These are phyloP conservation scores for Microctonus brassicae DNA, from an alignment of 2,888 invertebrate genomes.

Conservation along the genomic window DNA sequence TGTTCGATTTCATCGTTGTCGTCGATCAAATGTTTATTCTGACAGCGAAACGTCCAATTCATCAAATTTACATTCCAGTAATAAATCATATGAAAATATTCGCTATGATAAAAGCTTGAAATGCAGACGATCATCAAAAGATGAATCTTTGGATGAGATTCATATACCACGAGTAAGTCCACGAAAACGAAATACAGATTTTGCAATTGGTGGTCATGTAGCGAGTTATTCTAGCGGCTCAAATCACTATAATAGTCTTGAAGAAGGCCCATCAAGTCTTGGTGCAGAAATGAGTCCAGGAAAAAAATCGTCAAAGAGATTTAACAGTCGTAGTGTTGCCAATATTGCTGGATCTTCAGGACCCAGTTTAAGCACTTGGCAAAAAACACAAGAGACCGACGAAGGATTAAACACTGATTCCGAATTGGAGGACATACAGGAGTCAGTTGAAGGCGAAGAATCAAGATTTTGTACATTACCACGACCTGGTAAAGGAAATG, in stretches of 20 bases:
- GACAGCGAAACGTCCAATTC: neutral
- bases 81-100: conserved; percentile 28
- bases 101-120: conserved; percentile 26
- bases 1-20: conserved; percentile 51
- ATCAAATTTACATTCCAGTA: neutral
- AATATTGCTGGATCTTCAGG: conserved; percentile 61
- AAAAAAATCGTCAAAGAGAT: conserved; percentile 51
- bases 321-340: conserved; percentile 60
- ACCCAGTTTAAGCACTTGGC: conserved; percentile 54
- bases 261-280: conserved; percentile 58
- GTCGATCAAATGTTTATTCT: conserved; percentile 37
- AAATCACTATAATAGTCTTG: conserved; percentile 41
- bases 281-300: conserved; percentile 53
- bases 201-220: conserved; percentile 63
- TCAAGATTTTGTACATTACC: conserved; percentile 75
- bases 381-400: conserved; percentile 65
- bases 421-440: conserved; percentile 69
- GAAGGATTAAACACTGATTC: conserved; percentile 65
- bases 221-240: conserved; percentile 46
- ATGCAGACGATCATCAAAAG: conserved; percentile 43
- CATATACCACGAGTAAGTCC: conserved; percentile 61
- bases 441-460: conserved; percentile 72
- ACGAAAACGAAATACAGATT: conserved; percentile 58
- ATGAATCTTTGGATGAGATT: conserved; percentile 57
- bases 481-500: conserved; percentile 71